Percentiles rank a stretch among this genome's conserved stretches.
Conservation (phyloP, 1,140 invertebrate genomes). For the Temnothorax curvispinosus region DNA sequence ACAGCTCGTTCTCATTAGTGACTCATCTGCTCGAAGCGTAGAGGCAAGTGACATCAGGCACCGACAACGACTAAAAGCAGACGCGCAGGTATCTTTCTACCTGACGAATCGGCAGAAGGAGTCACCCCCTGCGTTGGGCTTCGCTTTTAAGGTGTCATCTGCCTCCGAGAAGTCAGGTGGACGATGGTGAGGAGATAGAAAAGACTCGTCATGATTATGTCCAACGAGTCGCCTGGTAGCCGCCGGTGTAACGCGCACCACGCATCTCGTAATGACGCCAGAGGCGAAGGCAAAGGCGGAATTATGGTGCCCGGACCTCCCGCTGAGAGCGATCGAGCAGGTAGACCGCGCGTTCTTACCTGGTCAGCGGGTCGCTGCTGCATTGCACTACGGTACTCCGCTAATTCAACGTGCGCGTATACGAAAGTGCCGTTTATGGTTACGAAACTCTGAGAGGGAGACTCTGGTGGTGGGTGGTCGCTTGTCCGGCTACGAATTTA, state of each 20-base stretch:
- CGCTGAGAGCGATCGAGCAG: conserved; percentile 69
- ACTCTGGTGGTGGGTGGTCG: conserved; percentile 56
- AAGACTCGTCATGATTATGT: conserved; percentile 54
- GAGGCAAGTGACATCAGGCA: conserved; percentile 51
- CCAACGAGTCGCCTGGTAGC: conserved; percentile 55
- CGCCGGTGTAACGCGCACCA: conserved; percentile 67
- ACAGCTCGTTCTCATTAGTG: conserved; percentile 74
- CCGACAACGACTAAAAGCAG: conserved; percentile 18
- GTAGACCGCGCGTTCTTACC: conserved; percentile 53
- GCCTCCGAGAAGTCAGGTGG: conserved; percentile 60
- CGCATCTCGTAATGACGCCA: conserved; percentile 67
- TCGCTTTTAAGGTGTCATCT: conserved; percentile 62
- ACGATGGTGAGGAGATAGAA: conserved; percentile 66
- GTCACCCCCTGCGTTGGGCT: not conserved
- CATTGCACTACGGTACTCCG: conserved; percentile 54
- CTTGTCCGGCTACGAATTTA: conserved; percentile 49
- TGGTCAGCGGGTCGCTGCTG: conserved; percentile 50
- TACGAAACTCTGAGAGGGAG: conserved; percentile 36
- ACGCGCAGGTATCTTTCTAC: conserved; percentile 44
- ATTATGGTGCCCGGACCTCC: conserved; percentile 68
- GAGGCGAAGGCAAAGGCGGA: conserved; percentile 64
- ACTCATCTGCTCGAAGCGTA: conserved; percentile 69
- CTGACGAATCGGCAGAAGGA: conserved; percentile 25
- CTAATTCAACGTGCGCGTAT: conserved; percentile 50
- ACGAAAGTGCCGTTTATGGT: conserved; percentile 46